A percentile compares a stretch with the other conserved stretches of the same genome.
phyloP scores from a whole-genome alignment of 2,888 invertebrate genomes.

The Hoplodrina blanda region DNA sequence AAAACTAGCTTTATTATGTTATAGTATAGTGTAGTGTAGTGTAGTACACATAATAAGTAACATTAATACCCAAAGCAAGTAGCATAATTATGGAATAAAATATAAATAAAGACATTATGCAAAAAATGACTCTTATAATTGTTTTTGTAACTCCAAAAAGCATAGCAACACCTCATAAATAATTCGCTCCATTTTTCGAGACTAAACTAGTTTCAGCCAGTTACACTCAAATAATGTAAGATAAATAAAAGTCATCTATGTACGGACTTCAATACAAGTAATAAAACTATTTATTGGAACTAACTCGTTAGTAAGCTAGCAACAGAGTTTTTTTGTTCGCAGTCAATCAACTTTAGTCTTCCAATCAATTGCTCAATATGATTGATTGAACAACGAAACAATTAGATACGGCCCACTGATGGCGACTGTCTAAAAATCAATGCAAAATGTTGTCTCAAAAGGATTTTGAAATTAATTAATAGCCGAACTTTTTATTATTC shows the following conservation, averaged over 20 bases:
- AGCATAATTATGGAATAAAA: slow-evolving; percentile 3
- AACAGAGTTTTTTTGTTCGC: slow-evolving; percentile 39
- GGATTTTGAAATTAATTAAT: slow-evolving; percentile 32
- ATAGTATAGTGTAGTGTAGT: no score
- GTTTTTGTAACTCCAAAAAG: background rate
- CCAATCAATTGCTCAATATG: slow-evolving; percentile 52
- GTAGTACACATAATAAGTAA: background rate
- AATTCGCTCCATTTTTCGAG: slow-evolving; percentile 16
- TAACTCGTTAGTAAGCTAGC: slow-evolving; percentile 30
- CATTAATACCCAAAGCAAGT: background rate
- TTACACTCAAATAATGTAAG: background rate
- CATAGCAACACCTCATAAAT: slow-evolving; percentile 4
- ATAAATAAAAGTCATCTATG: background rate
- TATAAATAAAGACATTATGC: background rate
- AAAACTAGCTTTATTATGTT: no score
- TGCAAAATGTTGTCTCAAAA: slow-evolving; percentile 24
- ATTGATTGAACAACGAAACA: slow-evolving; percentile 57
- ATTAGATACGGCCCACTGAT: slow-evolving; percentile 32
- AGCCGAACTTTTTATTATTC: slow-evolving; percentile 8
- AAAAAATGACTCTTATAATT: background rate
- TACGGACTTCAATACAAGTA: slow-evolving; percentile 18
- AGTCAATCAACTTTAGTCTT: slow-evolving; percentile 43
- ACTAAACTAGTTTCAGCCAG: slow-evolving; percentile 31
- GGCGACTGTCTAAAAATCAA: slow-evolving; percentile 41
- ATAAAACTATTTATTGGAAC: slow-evolving; percentile 31